Base-by-base conservation (phyloP, 2,888 invertebrate species). In the Artemia sp. region DNA sequence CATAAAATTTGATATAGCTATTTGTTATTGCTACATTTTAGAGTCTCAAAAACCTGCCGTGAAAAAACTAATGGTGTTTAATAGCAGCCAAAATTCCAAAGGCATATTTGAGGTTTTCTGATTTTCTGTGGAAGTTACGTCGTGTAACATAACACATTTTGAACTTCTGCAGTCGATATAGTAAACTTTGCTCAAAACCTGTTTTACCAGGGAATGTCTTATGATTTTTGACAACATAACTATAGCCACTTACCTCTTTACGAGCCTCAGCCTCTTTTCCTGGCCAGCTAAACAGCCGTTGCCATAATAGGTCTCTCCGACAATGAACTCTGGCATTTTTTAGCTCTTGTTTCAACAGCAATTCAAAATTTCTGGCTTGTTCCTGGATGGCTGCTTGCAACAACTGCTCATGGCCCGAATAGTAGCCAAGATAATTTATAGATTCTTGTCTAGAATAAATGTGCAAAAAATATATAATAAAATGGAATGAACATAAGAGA, bases 251-350 rank as follows among this genome's bases (percentile, higher is more conserved):
- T 58, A 58, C 64, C 64, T 58, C 64, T 58, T 58, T 58, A 19
- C 64, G 38, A 38, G 38, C 9, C 64, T 58, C 24, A 9, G 10
- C 70, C 12, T 73, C 73, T 7, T 72, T 69, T n/a, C 74, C 73
- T 9, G 71, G 67, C 12, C 67, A 58, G 19, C 69, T 66, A 66
- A 70, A 77, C 70, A 88, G 78, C 74, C 85, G 82, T 73, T 85
- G 84, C 88, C 88, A 88, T 7, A 87, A 78, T n/a, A 83, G 78
- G 77, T 87, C 86, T 53, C 86, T 83, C 68, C 86, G 79, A 76
- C 87, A 87, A 75, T 86, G 84, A 12, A 85, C 80, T 75, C 84
- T 84, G 19, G 87, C 86, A 74, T 82, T 81, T 12, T 82, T 80
- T 6, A 87, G 84, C 81, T 87, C 84, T 51, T 81, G 80, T 38